Percentiles rank a stretch among this genome's conserved stretches.
These are phyloP conservation scores for Coreoperca whiteheadi DNA, from an alignment of 2,113 vertebrate genomes.

Conservation along the genomic window DNA sequence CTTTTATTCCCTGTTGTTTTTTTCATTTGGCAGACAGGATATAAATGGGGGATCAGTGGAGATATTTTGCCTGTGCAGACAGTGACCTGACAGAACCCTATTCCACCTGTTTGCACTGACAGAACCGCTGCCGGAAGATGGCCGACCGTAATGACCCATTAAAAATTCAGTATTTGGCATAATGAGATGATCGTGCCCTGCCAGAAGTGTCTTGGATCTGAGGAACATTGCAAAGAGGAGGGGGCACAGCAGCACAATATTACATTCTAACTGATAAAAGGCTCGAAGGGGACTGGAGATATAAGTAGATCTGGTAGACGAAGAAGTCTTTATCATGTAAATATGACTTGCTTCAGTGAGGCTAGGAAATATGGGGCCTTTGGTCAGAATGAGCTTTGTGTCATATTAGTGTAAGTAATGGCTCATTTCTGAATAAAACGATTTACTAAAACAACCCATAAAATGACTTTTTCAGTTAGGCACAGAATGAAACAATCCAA, in stretches of 20 bases:
- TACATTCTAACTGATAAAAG: slow-evolving; percentile 55
- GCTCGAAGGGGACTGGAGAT: slow-evolving; percentile 47
- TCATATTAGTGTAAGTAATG: slow-evolving; percentile 75
- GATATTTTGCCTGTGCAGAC: slow-evolving; percentile 63
- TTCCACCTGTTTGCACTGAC: slow-evolving; percentile 76
- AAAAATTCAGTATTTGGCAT: slow-evolving; percentile 75
- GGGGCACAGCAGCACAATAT: slow-evolving; percentile 32
- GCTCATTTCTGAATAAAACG: slow-evolving; percentile 59
- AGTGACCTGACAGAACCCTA: slow-evolving; percentile 68
- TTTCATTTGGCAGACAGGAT: slow-evolving; percentile 48
- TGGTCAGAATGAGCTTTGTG: slow-evolving; percentile 66
- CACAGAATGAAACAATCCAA: slow-evolving; percentile 58
- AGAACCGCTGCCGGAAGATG: slow-evolving; percentile 60
- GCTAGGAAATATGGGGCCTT: slow-evolving; percentile 56
- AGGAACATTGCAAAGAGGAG: slow-evolving; percentile 33
- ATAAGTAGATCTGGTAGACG: slow-evolving; percentile 54
- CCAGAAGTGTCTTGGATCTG: slow-evolving; percentile 53
- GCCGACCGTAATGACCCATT: slow-evolving; percentile 67
- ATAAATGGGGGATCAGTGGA: slow-evolving; percentile 68
- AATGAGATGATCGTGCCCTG: slow-evolving; percentile 73
- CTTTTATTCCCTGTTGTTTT: slow-evolving; percentile 55
- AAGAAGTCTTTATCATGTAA: slow-evolving; percentile 74
- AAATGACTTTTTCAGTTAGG: slow-evolving; percentile 64
- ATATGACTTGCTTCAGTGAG: slow-evolving; percentile 64
- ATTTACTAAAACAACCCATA: slow-evolving; percentile 69